Evolutionary conservation across 2,113 vertebrate genomes (phyloP).

Genomic region (Rattus norvegicus): GRCr8 NC_086032.1:33616001-33616500

Average conservation of each 20-base stretch:
- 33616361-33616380: not conserved
- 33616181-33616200: not conserved
- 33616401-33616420: too few relatives aligned
- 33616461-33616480: not conserved
- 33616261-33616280: not conserved
- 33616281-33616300: not conserved
- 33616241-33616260: not conserved
- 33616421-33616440: not conserved
- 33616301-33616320: not conserved
- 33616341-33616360: not conserved
- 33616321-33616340: not conserved
- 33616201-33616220: not conserved
- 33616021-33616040: not conserved
- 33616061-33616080: not conserved
- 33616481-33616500: not conserved
- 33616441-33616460: not conserved
- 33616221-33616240: not conserved
- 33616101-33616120: not conserved
- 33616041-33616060: not conserved
- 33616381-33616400: not conserved
- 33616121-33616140: not conserved
- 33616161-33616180: not conserved
- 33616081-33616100: not conserved
- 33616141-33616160: not conserved
- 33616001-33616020: not conserved